Evolutionary conservation across 2,888 invertebrate species (phyloP).

Genomic region (Oscheius sp.): DNA sequence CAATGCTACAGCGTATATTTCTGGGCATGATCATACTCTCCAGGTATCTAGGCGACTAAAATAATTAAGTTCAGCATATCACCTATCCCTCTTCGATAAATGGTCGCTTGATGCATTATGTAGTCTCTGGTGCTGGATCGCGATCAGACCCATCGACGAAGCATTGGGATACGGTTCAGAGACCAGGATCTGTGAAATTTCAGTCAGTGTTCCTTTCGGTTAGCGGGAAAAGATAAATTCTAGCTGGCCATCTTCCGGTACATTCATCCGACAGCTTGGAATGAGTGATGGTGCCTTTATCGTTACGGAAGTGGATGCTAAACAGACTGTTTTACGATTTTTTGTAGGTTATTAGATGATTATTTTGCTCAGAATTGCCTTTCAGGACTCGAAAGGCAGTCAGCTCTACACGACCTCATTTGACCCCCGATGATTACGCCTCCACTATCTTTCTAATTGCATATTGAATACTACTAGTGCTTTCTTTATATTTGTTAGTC

Average conservation of each 20-base stretch:
- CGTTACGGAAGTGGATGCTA: constrained; percentile 2
- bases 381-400: neutral
- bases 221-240: neutral
- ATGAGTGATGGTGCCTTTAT: constrained; percentile 70
- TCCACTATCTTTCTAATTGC: neutral
- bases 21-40: constrained; percentile 74
- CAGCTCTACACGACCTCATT: constrained; percentile 8
- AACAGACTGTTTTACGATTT: neutral
- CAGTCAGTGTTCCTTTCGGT: constrained; percentile 34
- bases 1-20: constrained; percentile 72
- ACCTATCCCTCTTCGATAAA: constrained; percentile 47
- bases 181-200: constrained; percentile 31
- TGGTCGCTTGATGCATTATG: constrained; percentile 69
- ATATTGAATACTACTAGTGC: neutral
- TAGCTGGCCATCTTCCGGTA: constrained; percentile 24
- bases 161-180: constrained; percentile 60
- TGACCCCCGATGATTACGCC: neutral
- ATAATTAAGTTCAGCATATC: constrained; percentile 41
- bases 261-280: constrained; percentile 58
- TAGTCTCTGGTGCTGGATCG: constrained; percentile 73
- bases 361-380: neutral
- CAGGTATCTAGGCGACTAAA: constrained; percentile 66
- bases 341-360: neutral
- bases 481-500: neutral
- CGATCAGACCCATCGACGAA: constrained; percentile 70